Evolutionary conservation across 1,140 invertebrate genomes (phyloP), one percentile per base, ranked within the genome.

Genomic region (Camponotus floridanus): DNA sequence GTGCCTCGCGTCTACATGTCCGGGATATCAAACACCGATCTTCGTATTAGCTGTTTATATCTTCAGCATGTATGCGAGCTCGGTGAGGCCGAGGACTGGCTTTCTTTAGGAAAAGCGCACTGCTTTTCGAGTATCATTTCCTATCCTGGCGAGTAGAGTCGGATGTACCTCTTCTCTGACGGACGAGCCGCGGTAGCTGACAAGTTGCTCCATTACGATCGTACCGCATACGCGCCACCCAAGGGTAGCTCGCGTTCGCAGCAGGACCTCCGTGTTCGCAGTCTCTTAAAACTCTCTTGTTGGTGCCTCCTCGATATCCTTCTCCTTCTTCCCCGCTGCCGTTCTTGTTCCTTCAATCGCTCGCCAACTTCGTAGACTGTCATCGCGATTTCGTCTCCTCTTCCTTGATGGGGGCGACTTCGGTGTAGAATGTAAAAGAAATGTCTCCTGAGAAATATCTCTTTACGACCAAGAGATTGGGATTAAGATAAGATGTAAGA

Each of bases 141-240:
- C 74, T 76, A 48, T 70, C 78, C 70, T 45, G 73, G 85, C 88
- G 68, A 80, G 55, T 62, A 45, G 31, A 79, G 33, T 81, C 39
- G 59, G 74, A 68, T 90, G 76, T 87, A 90, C 65, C 83, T 88
- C 88, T 91, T 76, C 61, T 84, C 90, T 92, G 92, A 92, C 89
- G 90, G 88, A 93, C 90, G 91, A 93, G 90, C 89, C 88, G 90
- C 91, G 88, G 92, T 93, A 93, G 92, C 92, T 92, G 92, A 93
- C 92, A 93, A 93, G 92, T 93, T 93, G 92, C 92, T 91, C 92
- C 90, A 93, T 93, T 93, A 92, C 91, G 91, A 88, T 88, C 89
- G 88, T 92, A 87, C 91, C 68, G 80, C 85, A 87, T 92, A 89
- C 92, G 87, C 87, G 88, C 92, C 92, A 93, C 92, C 92, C 92